Percentiles rank a stretch among this genome's conserved stretches.
Evolutionary conservation across 2,797 vertebrate species (phyloP).

Genomic region (Etheostoma nigrum): DNA sequence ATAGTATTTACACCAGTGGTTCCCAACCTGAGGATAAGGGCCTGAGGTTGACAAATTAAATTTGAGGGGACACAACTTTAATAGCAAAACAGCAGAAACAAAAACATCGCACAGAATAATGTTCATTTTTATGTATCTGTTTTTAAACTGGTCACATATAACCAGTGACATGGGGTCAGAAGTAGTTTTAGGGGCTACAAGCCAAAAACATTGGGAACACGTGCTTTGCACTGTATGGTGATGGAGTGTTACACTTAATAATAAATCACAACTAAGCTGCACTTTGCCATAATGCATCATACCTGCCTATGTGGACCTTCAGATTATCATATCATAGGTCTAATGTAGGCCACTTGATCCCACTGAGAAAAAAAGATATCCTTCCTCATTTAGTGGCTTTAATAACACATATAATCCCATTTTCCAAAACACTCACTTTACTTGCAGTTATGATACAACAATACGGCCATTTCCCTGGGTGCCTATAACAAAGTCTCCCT

Average conservation of each 20-base stretch:
- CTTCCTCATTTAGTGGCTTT: slow-evolving; percentile 5
- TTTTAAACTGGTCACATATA: neutral
- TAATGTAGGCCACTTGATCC: slow-evolving; percentile 7
- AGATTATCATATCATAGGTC: slow-evolving; percentile 38
- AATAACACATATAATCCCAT: slow-evolving; percentile 29
- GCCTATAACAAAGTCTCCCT: slow-evolving; percentile 19
- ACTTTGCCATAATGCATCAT: slow-evolving; percentile 12
- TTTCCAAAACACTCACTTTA: slow-evolving; percentile 3
- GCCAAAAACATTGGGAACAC: neutral
- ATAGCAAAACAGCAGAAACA: neutral
- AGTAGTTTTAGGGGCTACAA: neutral
- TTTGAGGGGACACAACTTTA: neutral
- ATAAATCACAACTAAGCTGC: slow-evolving; percentile 11
- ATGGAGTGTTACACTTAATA: slow-evolving; percentile 3
- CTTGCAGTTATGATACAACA: slow-evolving; percentile 11
- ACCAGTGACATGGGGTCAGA: neutral
- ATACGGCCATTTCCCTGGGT: slow-evolving; percentile 31
- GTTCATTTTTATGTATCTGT: neutral
- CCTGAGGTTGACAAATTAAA: neutral
- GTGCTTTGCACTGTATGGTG: neutral
- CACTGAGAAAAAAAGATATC: slow-evolving; percentile 1
- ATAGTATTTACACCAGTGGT: neutral
- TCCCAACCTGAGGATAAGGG: neutral
- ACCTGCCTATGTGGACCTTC: slow-evolving; percentile 21
- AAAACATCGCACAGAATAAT: neutral